Evolutionary conservation across 1,140 invertebrate genomes (phyloP).

Genomic region (Samia ricini): DNA sequence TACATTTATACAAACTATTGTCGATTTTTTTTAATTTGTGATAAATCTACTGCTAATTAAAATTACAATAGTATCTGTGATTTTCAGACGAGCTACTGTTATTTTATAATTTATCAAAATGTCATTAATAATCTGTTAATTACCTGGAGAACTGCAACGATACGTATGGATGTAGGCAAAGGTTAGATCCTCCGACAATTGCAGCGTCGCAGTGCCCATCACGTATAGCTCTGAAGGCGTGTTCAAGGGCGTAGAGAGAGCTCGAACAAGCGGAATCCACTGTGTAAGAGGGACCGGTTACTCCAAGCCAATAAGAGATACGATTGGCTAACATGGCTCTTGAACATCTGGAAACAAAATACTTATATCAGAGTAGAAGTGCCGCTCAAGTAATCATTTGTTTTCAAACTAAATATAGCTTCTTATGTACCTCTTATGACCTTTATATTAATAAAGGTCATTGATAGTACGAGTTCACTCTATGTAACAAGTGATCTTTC

Average conservation of each 20-base stretch:
- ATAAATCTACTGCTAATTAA: too few species aligned
- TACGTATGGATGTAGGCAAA: conserved; percentile 90
- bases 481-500: too few species aligned
- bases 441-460: too few species aligned
- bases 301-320: conserved; percentile 86
- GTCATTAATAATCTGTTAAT: too few species aligned
- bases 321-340: conserved; percentile 95
- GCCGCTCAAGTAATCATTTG: neutral
- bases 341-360: conserved; percentile 80
- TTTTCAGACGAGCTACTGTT: too few species aligned
- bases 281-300: conserved; percentile 87
- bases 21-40: too few species aligned
- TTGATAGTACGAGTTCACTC: too few species aligned
- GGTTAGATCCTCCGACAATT: conserved; percentile 91
- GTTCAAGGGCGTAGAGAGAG: conserved; percentile 89
- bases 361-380: neutral
- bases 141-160: conserved; percentile 89
- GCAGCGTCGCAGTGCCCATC: conserved; percentile 89
- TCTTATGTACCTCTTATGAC: too few species aligned
- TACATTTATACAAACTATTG: too few species aligned
- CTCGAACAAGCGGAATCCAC: conserved; percentile 96
- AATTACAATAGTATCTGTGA: too few species aligned
- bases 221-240: conserved; percentile 88
- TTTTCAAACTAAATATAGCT: too few species aligned
- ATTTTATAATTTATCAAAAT: too few species aligned